Evolutionary conservation across 2,797 vertebrate genomes (phyloP).

Genomic region (Cetoscarus ocellatus): DNA sequence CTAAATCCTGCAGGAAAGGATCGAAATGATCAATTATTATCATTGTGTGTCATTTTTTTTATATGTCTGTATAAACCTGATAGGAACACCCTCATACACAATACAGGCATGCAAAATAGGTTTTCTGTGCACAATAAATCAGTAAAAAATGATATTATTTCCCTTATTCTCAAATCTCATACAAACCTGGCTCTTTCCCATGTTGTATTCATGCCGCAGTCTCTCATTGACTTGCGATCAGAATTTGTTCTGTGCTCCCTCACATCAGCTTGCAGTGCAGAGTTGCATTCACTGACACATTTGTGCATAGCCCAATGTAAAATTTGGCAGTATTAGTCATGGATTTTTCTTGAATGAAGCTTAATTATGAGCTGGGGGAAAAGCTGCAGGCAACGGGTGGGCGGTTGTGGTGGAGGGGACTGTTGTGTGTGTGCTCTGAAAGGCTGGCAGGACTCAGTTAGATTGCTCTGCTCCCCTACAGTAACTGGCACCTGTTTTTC

Average conservation of each 20-base stretch:
- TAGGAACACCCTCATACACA: no score
- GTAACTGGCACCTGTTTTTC: slow-evolving; percentile 48
- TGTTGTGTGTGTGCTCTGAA: slow-evolving; percentile 17
- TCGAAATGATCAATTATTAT: no score
- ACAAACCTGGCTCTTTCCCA: not conserved
- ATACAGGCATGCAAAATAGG: no score
- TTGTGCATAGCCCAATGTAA: slow-evolving; percentile 7
- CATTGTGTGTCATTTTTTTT: no score
- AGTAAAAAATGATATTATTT: no score
- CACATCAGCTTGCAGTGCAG: not conserved
- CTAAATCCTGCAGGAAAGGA: no score
- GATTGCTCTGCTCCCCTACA: slow-evolving; percentile 36
- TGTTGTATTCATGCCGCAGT: not conserved
- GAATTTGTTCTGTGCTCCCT: not conserved
- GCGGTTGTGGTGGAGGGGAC: no score
- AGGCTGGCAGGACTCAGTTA: slow-evolving; percentile 20
- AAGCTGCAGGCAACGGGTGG: slow-evolving; percentile 29
- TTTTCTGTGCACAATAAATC: no score
- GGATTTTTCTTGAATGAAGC: slow-evolving; percentile 36
- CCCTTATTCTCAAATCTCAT: no score
- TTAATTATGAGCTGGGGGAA: slow-evolving; percentile 36
- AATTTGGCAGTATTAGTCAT: slow-evolving; percentile 31
- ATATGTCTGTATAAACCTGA: no score
- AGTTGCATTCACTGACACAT: not conserved
- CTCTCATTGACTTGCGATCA: not conserved